Evolutionary conservation across 2,888 invertebrate species (phyloP).

Genomic region (Eulithis prunata): DNA sequence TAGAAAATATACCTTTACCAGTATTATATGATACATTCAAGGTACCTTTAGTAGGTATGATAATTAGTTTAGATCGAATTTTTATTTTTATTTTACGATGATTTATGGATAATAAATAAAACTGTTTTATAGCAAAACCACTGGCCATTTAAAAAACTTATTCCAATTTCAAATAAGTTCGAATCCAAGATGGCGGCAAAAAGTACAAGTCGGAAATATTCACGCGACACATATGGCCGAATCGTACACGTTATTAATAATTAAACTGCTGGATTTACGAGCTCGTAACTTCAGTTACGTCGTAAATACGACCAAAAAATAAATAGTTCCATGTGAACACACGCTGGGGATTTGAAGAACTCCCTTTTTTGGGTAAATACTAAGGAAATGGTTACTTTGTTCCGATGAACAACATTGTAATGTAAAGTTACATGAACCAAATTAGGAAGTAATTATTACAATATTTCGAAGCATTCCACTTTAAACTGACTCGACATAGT

Average conservation of each 20-base stretch:
- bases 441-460: too few species aligned
- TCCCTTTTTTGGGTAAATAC: conserved; percentile 22
- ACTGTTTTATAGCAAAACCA: too few species aligned
- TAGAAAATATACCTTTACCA: too few species aligned
- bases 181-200: conserved; percentile 20
- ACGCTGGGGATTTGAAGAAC: conserved; percentile 35
- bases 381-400: background rate
- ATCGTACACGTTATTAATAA: conserved; percentile 54
- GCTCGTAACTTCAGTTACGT: conserved; percentile 44
- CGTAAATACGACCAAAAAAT: conserved; percentile 46
- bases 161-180: background rate
- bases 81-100: too few species aligned
- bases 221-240: conserved; percentile 48
- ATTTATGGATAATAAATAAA: too few species aligned
- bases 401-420: background rate
- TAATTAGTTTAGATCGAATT: too few species aligned
- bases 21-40: too few species aligned
- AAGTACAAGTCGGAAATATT: conserved; percentile 23
- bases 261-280: conserved; percentile 54
- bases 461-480: too few species aligned
- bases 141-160: background rate
- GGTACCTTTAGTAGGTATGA: too few species aligned
- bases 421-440: background rate
- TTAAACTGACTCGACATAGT: too few species aligned
- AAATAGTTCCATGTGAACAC: conserved; percentile 42